Percentiles rank a stretch among this genome's conserved stretches.
Evolutionary conservation across 2,888 invertebrate genomes (phyloP).

Genomic region (Pheosia gnoma): DNA sequence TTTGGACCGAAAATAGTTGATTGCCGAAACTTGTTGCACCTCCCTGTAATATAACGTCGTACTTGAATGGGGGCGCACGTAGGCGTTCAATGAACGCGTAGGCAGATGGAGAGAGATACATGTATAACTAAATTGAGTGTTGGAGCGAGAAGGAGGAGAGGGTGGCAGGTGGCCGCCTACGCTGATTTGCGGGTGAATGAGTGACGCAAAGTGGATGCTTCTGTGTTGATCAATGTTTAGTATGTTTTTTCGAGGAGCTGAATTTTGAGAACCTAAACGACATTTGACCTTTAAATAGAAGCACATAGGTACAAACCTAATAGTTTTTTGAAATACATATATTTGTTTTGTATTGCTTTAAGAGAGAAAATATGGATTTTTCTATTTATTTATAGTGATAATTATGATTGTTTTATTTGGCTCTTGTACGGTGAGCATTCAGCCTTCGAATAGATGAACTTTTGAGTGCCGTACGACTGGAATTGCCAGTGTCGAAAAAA

Average conservation of each 20-base stretch:
- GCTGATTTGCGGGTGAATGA: slow-evolving; percentile 61
- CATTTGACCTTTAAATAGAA: no score
- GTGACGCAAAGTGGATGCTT: slow-evolving; percentile 56
- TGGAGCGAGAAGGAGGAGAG: slow-evolving; percentile 18
- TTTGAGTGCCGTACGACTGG: no score
- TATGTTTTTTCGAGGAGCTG: slow-evolving; percentile 26
- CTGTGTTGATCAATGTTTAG: slow-evolving; percentile 18
- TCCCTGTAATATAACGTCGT: slow-evolving; percentile 36
- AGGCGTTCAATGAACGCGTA: slow-evolving; percentile 68
- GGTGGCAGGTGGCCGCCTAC: slow-evolving; percentile 40
- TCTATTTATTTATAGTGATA: no score
- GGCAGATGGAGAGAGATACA: slow-evolving; percentile 49
- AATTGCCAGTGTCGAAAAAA: no score
- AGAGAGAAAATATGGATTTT: no score
- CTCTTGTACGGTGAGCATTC: no score
- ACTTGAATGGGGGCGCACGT: slow-evolving; percentile 64
- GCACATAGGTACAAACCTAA: no score
- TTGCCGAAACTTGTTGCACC: slow-evolving; percentile 25
- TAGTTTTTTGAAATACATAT: no score
- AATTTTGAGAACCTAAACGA: slow-evolving; percentile 18
- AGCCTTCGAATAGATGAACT: no score
- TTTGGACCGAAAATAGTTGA: not conserved
- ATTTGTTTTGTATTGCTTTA: no score
- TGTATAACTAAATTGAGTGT: slow-evolving; percentile 13
- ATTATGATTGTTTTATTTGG: no score